Percentiles rank a stretch among this genome's conserved stretches.
Evolutionary conservation across 1,140 invertebrate species (phyloP).

Genomic region (Goniozus legneri): DNA sequence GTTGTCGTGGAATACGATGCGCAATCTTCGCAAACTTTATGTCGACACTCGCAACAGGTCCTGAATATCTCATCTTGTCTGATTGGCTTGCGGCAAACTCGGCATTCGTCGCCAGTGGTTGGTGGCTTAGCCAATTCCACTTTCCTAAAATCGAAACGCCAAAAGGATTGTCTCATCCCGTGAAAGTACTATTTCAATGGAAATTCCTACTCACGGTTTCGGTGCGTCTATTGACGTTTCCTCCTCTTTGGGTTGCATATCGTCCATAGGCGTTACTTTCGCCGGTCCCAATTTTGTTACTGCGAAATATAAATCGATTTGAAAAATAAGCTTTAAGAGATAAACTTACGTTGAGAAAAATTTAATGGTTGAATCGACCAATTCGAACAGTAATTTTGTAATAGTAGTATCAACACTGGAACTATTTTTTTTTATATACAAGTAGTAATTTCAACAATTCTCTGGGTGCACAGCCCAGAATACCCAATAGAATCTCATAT

Average conservation of each 20-base stretch:
- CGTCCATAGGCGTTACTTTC: constrained; percentile 41
- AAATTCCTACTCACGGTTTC: constrained; percentile 32
- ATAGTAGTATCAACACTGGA: too few species aligned
- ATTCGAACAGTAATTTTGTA: background rate
- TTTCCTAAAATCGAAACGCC: constrained; percentile 40
- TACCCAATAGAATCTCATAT: background rate
- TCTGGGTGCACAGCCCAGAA: too few species aligned
- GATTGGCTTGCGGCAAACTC: constrained; percentile 82
- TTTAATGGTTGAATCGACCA: background rate
- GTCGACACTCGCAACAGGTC: constrained; percentile 81
- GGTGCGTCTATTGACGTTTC: constrained; percentile 28
- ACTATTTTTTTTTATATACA: too few species aligned
- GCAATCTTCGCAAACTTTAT: constrained; percentile 88
- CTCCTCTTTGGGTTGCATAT: constrained; percentile 40
- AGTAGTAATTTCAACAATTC: too few species aligned
- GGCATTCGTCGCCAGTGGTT: constrained; percentile 71
- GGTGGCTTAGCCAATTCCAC: constrained; percentile 67
- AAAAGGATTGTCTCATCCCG: background rate
- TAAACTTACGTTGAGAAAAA: background rate
- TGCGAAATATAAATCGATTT: constrained; percentile 20
- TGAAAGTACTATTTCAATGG: background rate
- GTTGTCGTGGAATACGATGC: constrained; percentile 82
- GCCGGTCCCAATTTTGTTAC: constrained; percentile 44
- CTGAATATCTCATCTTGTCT: constrained; percentile 80
- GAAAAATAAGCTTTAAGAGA: background rate